Conservation (phyloP, 2,888 invertebrate genomes). For the Drosophila rubida region DNA sequence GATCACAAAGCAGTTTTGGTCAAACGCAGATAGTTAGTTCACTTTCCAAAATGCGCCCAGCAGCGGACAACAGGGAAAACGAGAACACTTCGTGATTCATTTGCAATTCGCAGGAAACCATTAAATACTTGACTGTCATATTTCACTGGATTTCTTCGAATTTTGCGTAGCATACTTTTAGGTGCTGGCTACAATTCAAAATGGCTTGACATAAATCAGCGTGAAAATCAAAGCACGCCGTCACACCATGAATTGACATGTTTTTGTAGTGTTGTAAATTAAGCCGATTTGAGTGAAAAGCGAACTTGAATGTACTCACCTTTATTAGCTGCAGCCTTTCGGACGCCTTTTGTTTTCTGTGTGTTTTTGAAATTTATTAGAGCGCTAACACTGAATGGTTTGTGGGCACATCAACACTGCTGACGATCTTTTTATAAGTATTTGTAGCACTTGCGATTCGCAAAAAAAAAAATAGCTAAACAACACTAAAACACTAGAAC, state of each 20-base stretch:
- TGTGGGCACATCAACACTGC: neutral
- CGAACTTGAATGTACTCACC: neutral
- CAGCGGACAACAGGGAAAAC: neutral
- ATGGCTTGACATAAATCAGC: neutral
- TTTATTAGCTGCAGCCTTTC: neutral
- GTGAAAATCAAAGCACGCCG: no score
- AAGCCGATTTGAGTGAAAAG: no score
- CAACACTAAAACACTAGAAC: conserved; percentile 2
- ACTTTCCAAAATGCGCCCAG: neutral
- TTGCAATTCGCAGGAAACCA: neutral
- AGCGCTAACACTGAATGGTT: conserved; percentile 5
- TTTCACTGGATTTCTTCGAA: neutral
- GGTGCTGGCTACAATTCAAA: neutral
- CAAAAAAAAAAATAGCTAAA: conserved; percentile 1
- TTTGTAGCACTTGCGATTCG: neutral
- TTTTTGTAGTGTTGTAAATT: no score
- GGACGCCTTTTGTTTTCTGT: neutral
- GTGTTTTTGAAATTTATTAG: neutral
- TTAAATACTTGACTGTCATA: neutral
- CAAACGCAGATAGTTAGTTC: neutral
- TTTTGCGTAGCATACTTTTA: neutral
- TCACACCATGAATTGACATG: no score
- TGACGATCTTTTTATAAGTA: neutral
- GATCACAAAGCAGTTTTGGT: neutral
- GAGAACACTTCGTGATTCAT: neutral